Conservation (phyloP, 2,113 vertebrate genomes). For the Theristicus caerulescens region DNA sequence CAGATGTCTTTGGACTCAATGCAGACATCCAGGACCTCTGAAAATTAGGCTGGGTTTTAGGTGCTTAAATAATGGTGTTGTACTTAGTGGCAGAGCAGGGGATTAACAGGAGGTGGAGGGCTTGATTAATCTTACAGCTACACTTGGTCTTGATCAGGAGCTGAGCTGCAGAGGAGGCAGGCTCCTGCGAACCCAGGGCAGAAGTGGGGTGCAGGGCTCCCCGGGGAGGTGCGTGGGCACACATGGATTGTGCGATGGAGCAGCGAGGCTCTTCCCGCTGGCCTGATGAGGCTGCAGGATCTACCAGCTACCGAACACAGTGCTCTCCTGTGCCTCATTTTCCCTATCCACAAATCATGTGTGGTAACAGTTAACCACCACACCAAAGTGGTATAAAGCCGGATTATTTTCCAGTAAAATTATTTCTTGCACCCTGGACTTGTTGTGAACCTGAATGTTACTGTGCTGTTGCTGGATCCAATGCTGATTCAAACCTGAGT, state of each 20-base stretch:
- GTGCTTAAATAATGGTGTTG: background rate
- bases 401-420: background rate
- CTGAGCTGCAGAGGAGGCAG: background rate
- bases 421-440: background rate
- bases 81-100: background rate
- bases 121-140: background rate
- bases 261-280: background rate
- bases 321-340: background rate
- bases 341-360: background rate
- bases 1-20: background rate
- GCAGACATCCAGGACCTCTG: background rate
- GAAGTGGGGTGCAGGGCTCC: background rate
- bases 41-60: background rate
- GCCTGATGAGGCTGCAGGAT: background rate
- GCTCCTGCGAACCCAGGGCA: background rate
- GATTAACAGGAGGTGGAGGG: background rate
- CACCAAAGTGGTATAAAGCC: background rate
- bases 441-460: accelerated
- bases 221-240: background rate
- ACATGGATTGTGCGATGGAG: accelerated
- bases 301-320: background rate
- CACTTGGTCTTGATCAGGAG: background rate
- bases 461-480: background rate
- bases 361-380: background rate
- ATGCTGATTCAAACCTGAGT: background rate